phyloP scores from a whole-genome alignment of 1,140 invertebrate genomes.

The Nasonia giraulti region DNA sequence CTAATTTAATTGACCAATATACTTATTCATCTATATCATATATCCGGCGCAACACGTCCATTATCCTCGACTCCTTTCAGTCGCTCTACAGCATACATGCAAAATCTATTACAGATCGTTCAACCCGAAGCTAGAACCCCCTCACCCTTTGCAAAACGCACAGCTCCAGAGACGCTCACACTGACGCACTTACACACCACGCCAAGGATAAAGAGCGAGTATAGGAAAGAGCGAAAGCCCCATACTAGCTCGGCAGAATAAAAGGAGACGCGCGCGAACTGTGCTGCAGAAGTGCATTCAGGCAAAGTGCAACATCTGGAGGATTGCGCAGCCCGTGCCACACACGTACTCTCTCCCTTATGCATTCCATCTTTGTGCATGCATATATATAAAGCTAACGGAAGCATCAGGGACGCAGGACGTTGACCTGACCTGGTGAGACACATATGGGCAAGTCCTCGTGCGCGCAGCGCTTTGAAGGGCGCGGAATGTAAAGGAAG shows the following conservation, averaged over 20 bases:
- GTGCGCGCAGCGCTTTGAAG: constrained; percentile 32
- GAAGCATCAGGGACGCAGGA: constrained; percentile 58
- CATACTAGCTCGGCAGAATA: constrained; percentile 3
- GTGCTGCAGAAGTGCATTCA: constrained; percentile 63
- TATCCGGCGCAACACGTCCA: not conserved
- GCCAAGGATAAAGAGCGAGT: not conserved
- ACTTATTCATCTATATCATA: not conserved
- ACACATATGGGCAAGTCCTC: constrained; percentile 72
- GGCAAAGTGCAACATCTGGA: constrained; percentile 63
- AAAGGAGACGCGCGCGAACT: constrained; percentile 4
- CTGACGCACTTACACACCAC: constrained; percentile 6
- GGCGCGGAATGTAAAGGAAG: constrained; percentile 32
- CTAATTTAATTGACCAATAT: not conserved
- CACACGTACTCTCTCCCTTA: constrained; percentile 44
- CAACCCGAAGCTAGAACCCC: constrained; percentile 39
- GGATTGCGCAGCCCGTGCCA: constrained; percentile 60
- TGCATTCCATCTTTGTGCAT: constrained; percentile 27
- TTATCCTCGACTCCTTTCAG: not conserved
- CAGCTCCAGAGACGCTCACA: not conserved
- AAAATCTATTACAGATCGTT: constrained; percentile 29
- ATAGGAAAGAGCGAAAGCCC: constrained; percentile 13
- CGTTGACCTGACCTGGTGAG: constrained; percentile 75
- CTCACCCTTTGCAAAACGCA: not conserved
- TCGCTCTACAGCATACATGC: not conserved
- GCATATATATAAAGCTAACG: constrained; percentile 54